Conservation (phyloP, 64 coral and sea anemone species). For the Dendronephthya gigantea region DNA sequence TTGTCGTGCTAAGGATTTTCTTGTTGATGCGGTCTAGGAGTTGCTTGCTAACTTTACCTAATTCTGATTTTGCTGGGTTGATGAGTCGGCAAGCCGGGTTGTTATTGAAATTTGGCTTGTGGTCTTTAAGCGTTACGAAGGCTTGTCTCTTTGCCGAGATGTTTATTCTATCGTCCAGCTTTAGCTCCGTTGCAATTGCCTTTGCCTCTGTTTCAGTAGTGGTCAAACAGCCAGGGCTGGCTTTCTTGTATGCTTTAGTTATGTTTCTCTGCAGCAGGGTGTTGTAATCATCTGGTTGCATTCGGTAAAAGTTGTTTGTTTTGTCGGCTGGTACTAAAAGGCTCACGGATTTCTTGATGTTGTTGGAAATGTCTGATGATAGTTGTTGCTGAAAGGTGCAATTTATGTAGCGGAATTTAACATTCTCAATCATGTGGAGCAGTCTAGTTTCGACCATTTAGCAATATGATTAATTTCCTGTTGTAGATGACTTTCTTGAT, state of each 20-base stretch:
- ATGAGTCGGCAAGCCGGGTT: too few relatives aligned
- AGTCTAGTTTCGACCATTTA: too few relatives aligned
- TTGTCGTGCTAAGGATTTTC: not conserved
- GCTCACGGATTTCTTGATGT: not conserved
- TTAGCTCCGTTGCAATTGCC: not conserved
- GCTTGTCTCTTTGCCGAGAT: not conserved
- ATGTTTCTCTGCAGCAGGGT: not conserved
- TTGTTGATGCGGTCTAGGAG: not conserved
- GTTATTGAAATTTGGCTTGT: not conserved
- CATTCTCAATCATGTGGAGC: slow-evolving; percentile 6
- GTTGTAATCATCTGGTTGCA: not conserved
- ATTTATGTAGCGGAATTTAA: slow-evolving; percentile 20
- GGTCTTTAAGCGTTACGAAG: not conserved
- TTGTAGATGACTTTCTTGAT: too few relatives aligned
- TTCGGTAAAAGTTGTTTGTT: not conserved
- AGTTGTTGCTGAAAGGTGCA: slow-evolving; percentile 24
- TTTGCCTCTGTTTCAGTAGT: not conserved
- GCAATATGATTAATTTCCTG: too few relatives aligned
- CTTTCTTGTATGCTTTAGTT: not conserved
- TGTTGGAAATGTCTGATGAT: slow-evolving; percentile 19
- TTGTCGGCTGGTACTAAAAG: slow-evolving; percentile 13
- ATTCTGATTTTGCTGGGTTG: not conserved
- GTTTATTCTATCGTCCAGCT: not conserved
- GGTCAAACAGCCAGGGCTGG: not conserved
- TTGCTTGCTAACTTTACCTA: not conserved